Base-by-base conservation (phyloP, 1,140 invertebrate genomes). In the Temnothorax nylanderi region DNA sequence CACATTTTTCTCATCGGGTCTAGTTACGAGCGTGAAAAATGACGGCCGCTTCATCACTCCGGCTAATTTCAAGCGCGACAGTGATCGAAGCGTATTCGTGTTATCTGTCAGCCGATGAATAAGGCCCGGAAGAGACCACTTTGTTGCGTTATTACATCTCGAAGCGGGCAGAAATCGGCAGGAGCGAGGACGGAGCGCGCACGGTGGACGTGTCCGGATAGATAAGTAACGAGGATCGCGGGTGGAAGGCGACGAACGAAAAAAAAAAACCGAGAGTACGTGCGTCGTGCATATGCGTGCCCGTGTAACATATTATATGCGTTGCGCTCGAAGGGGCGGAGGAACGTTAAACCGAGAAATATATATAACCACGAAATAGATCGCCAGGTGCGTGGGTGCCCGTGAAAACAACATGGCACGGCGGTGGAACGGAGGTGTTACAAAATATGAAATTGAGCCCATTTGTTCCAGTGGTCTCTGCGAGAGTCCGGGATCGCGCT, bases 361-460 rank as follows among this genome's bases (percentile, higher is more conserved):
- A 92, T 91, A 85, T 92, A 92, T 90, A 82, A 86, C 81, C 76
- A 77, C 85, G 92, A 94, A 94, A 94, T 92, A 92, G 92, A 92
- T 94, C 92, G 91, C 65, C 89, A 92, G 93, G 87, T 92, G 93
- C 90, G 93, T 94, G 93, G 93, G 93, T 91, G 93, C 81, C 49
- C 54, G 71, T 72, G 65, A 62, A 82, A 90, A 65, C 76, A 81
- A 71, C 54, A 86, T 13, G 62, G 77, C 54, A 64, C 41, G 34
- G 64, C 56, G 65, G 41, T 56, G 56, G 72, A 78, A 85, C 86
- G 78, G 85, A 78, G 82, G 91, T 89, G 92, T 93, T 93, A 93
- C 92, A 93, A 93, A 93, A 93, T 93, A 94, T 90, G 91, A 94
- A 94, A 95, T 94, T 93, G 93, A 91, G 91, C 91, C 91, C 93